phyloP scores from a whole-genome alignment of 2,113 vertebrate species.

The Nipponia nippon region DNA sequence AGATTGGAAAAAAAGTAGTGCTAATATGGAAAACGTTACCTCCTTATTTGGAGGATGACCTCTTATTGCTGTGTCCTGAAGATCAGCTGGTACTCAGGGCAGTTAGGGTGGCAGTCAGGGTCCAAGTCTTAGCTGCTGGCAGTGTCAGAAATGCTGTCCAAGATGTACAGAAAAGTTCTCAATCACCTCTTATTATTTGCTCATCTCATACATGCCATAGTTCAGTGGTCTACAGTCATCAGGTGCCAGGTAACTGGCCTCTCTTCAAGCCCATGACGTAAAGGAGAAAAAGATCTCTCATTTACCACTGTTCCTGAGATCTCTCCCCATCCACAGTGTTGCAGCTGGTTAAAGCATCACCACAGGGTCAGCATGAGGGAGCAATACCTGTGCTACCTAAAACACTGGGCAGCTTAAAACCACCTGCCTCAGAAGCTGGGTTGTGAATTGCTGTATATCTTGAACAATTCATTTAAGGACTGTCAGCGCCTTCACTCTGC shows the following conservation, averaged over 20 bases:
- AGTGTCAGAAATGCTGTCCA: background rate
- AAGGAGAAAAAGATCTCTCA: background rate
- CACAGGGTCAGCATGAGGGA: background rate
- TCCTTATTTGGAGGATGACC: background rate
- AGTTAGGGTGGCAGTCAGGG: background rate
- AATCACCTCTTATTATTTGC: background rate
- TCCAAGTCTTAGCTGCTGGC: background rate
- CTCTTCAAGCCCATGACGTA: background rate
- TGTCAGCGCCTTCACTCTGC: background rate
- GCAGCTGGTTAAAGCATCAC: background rate
- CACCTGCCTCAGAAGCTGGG: background rate
- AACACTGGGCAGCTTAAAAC: background rate
- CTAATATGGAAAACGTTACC: background rate
- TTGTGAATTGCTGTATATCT: background rate
- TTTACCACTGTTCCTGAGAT: background rate
- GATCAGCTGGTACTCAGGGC: background rate
- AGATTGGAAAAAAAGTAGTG: background rate
- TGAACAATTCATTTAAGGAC: background rate
- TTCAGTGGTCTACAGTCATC: background rate
- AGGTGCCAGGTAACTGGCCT: background rate
- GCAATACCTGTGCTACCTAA: background rate
- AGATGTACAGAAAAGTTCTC: background rate
- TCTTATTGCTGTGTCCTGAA: background rate
- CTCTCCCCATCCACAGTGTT: background rate
- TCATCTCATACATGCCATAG: accelerated